Conservation (phyloP, 2,113 vertebrate species). For the Sander vitreus region DNA sequence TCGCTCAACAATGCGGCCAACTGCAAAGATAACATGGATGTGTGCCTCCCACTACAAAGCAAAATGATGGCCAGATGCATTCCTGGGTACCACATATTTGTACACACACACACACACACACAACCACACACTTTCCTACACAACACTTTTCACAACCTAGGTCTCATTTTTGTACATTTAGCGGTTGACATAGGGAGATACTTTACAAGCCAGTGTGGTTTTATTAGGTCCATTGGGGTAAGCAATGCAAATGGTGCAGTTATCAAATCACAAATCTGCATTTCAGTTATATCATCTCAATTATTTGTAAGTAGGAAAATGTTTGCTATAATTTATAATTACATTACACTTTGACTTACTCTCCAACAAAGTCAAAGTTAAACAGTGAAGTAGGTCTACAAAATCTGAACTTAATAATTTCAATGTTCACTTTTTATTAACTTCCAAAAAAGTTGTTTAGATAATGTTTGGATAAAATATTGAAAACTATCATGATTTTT, state of each 20-base stretch:
- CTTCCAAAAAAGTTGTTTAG: not conserved
- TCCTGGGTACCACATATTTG: slow-evolving; percentile 43
- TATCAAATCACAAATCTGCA: not conserved
- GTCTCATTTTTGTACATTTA: not conserved
- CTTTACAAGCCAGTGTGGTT: not conserved
- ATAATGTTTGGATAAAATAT: not conserved
- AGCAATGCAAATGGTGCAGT: not conserved
- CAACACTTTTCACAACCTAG: not conserved
- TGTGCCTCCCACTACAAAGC: slow-evolving; percentile 64
- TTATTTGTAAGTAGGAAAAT: too few species aligned
- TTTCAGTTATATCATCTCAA: too few species aligned
- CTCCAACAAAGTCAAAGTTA: not conserved
- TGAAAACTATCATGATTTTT: not conserved
- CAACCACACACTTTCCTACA: not conserved
- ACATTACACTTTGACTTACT: not conserved
- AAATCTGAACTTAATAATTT: too few species aligned
- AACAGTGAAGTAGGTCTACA: not conserved
- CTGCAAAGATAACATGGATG: slow-evolving; percentile 64
- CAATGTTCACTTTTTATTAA: not conserved
- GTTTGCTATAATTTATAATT: too few species aligned
- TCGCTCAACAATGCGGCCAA: slow-evolving; percentile 68
- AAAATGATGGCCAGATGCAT: slow-evolving; percentile 44
- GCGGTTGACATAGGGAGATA: not conserved
- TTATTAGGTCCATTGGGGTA: too few species aligned
- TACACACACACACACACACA: not conserved